Evolutionary conservation across 2,888 invertebrate genomes (phyloP).

Genomic region (Tromatobia lineatoria): DNA sequence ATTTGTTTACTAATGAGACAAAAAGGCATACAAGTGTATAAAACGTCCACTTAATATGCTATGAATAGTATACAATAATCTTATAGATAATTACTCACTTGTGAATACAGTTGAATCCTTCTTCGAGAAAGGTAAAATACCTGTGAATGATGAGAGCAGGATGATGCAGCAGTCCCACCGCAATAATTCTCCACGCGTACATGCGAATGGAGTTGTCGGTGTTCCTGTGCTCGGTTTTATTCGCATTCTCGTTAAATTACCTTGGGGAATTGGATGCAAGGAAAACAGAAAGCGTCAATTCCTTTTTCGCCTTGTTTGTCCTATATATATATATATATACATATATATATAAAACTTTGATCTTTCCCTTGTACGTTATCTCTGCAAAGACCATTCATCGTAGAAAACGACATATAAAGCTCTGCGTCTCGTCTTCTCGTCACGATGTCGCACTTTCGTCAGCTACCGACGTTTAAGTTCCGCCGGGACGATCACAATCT

Average conservation of each 20-base stretch:
- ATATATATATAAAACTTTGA: constrained; percentile 5
- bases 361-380: constrained; percentile 21
- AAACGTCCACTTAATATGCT: too few relatives aligned
- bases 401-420: constrained; percentile 34
- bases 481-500: constrained; percentile 12
- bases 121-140: neutral
- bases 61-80: neutral
- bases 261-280: constrained; percentile 43
- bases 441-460: constrained; percentile 34
- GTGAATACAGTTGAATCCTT: neutral
- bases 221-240: constrained; percentile 24
- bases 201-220: constrained; percentile 23
- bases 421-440: constrained; percentile 31
- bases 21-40: too few relatives aligned
- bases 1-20: too few relatives aligned
- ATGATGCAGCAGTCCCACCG: constrained; percentile 2
- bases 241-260: constrained; percentile 48
- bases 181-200: constrained; percentile 34
- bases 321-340: neutral
- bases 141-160: constrained; percentile 1
- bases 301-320: neutral
- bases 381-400: neutral
- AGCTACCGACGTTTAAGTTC: constrained; percentile 17
- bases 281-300: constrained; percentile 5
- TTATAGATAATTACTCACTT: neutral